Evolutionary conservation across 2,797 vertebrate species (phyloP).

Genomic region (Danio kyathit): DNA sequence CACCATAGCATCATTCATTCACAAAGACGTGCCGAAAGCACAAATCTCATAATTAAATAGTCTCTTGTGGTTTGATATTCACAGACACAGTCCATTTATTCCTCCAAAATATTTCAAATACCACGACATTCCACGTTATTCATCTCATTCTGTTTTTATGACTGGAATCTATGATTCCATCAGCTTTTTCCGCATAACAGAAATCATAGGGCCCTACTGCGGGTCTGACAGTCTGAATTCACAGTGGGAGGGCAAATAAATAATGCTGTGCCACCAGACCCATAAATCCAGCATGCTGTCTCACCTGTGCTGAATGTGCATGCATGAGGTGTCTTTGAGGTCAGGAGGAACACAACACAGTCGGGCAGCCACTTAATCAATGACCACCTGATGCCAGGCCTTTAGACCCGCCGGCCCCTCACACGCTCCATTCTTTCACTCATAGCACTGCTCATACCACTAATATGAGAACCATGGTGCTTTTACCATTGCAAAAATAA

Average conservation of each 20-base stretch:
- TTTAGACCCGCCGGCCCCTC: conserved; percentile 2
- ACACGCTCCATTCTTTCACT: conserved; percentile 33
- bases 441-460: conserved; percentile 25
- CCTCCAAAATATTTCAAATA: too few relatives aligned
- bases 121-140: too few relatives aligned
- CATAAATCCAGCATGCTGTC: conserved; percentile 40
- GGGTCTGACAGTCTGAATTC: neutral
- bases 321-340: conserved; percentile 36
- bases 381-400: conserved; percentile 40
- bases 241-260: conserved; percentile 1
- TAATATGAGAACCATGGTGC: neutral
- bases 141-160: too few relatives aligned
- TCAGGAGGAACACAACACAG: conserved; percentile 42
- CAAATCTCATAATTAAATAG: too few relatives aligned
- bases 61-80: too few relatives aligned
- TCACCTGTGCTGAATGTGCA: conserved; percentile 44
- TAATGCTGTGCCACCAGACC: conserved; percentile 27
- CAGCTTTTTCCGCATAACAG: neutral
- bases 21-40: too few relatives aligned
- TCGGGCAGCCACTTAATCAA: conserved; percentile 30
- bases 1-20: too few relatives aligned
- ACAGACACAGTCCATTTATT: too few relatives aligned
- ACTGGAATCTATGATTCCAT: too few relatives aligned
- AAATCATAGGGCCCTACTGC: too few relatives aligned
- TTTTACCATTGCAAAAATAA: neutral